Conservation (phyloP, 2,797 vertebrate species). For the Oreortyx pictus region DNA sequence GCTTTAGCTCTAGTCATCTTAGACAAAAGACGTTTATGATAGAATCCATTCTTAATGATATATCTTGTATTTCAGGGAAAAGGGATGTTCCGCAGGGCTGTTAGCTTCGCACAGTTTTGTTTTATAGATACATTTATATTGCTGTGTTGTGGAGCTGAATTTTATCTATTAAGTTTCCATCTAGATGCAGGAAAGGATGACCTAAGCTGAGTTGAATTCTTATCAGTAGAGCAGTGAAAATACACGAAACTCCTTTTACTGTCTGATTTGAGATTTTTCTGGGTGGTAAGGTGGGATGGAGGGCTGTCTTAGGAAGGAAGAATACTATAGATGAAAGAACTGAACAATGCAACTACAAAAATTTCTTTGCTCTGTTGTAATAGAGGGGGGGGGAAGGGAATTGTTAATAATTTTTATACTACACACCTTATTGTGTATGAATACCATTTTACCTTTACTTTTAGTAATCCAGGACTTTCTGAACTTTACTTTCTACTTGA, state of each 20-base stretch:
- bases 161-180: conserved; percentile 83
- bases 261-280: background rate
- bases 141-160: conserved; percentile 83
- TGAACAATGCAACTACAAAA: background rate
- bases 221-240: background rate
- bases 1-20: background rate
- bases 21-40: background rate
- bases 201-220: conserved; percentile 80
- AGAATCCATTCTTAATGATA: background rate
- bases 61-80: conserved; percentile 76
- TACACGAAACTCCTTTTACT: background rate
- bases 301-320: background rate
- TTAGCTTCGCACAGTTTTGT: conserved; percentile 88
- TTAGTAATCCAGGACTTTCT: background rate
- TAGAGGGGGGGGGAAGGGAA: background rate
- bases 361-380: background rate
- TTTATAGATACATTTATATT: conserved; percentile 90
- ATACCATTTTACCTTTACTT: background rate
- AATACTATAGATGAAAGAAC: background rate
- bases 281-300: background rate
- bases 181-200: conserved; percentile 81
- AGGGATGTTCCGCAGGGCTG: conserved; percentile 78
- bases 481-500: background rate
- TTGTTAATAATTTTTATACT: background rate
- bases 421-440: background rate